Conservation (phyloP, 2,797 vertebrate species). For the Pseudochaenichthys georgianus region DNA sequence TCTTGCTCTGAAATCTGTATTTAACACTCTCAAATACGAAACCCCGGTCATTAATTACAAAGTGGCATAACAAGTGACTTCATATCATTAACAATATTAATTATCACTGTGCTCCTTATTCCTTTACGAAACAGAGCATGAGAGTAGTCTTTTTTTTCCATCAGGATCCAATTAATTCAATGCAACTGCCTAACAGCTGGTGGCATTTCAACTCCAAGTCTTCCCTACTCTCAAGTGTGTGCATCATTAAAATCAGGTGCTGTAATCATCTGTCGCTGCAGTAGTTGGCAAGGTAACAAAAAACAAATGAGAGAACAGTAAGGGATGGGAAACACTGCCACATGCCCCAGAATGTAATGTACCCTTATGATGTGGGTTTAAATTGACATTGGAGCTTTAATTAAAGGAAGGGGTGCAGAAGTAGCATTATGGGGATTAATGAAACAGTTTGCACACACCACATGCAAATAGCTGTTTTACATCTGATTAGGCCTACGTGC, state of each 20-base stretch:
- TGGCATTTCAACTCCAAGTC: slow-evolving; percentile 91
- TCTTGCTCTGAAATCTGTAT: slow-evolving; percentile 60
- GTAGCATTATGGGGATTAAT: slow-evolving; percentile 81
- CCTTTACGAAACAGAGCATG: slow-evolving; percentile 84
- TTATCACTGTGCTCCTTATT: slow-evolving; percentile 85
- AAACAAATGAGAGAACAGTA: slow-evolving; percentile 87
- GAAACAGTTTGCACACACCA: slow-evolving; percentile 67
- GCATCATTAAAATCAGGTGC: slow-evolving; percentile 91
- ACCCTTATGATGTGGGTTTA: slow-evolving; percentile 89
- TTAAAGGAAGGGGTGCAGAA: slow-evolving; percentile 80
- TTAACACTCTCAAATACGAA: slow-evolving; percentile 64
- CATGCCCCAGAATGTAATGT: slow-evolving; percentile 83
- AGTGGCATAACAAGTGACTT: slow-evolving; percentile 84
- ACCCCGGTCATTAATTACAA: slow-evolving; percentile 82
- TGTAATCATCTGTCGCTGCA: slow-evolving; percentile 88
- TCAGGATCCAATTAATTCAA: slow-evolving; percentile 90
- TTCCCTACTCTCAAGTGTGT: slow-evolving; percentile 87
- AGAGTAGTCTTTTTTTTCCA: slow-evolving; percentile 79
- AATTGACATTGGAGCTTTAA: slow-evolving; percentile 88
- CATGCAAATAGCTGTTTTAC: slow-evolving; percentile 69
- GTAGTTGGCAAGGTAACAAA: slow-evolving; percentile 88
- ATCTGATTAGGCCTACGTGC: slow-evolving; percentile 60
- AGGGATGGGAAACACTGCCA: slow-evolving; percentile 82
- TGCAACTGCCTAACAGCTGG: slow-evolving; percentile 89
- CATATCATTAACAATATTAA: slow-evolving; percentile 88